phyloP scores from a whole-genome alignment of 2,797 vertebrate genomes.

The Cyclopterus lumpus region DNA sequence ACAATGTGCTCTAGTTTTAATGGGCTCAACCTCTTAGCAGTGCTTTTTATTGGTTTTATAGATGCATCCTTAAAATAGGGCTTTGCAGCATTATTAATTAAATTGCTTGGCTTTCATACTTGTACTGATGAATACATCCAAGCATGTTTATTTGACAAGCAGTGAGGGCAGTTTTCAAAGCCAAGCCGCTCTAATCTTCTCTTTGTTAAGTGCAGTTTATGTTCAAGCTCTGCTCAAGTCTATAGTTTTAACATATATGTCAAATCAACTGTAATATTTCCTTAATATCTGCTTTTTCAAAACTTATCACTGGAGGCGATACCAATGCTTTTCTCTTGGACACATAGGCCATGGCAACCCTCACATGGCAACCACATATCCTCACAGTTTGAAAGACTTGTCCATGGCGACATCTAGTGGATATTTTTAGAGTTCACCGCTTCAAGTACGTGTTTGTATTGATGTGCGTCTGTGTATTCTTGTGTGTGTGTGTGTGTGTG shows the following conservation, averaged over 20 bases:
- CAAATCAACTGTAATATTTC: background rate
- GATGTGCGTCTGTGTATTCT: background rate
- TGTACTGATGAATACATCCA: background rate
- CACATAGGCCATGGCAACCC: too few relatives aligned
- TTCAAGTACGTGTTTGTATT: background rate
- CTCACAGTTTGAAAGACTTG: background rate
- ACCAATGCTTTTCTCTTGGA: background rate
- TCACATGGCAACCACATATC: background rate
- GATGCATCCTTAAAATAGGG: constrained; percentile 13
- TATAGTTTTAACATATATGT: background rate
- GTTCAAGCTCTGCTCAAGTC: background rate
- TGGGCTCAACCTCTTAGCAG: background rate
- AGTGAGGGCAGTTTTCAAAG: constrained; percentile 4
- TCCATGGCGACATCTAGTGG: constrained; percentile 61
- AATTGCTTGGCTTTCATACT: background rate
- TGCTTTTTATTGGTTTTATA: constrained; percentile 13
- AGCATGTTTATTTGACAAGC: background rate
- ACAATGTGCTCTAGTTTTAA: background rate
- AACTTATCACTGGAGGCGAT: background rate
- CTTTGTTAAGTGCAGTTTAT: background rate
- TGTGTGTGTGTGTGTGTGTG: background rate
- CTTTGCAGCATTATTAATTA: background rate
- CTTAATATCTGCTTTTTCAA: background rate
- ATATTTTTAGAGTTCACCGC: fast-evolving
- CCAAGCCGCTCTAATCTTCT: background rate